Evolutionary conservation across 2,797 vertebrate genomes (phyloP).

Genomic region (Todus mexicanus): DNA sequence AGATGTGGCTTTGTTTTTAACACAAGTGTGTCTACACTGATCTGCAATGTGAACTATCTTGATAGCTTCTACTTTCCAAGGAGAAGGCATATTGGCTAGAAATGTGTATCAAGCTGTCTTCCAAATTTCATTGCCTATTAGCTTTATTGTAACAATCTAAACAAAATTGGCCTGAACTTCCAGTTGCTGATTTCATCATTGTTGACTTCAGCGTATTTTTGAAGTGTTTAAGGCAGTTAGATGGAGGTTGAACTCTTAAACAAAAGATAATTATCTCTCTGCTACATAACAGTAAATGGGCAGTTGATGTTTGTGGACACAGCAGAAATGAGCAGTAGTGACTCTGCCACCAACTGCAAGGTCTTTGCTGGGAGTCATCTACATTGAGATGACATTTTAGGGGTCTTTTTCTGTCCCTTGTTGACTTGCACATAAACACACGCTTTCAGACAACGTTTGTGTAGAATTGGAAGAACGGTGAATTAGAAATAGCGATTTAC

Average conservation of each 20-base stretch:
- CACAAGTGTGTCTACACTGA: no score
- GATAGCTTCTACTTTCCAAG: neutral
- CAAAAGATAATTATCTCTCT: neutral
- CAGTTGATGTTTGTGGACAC: neutral
- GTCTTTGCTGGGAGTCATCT: neutral
- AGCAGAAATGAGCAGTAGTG: neutral
- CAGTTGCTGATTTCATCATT: neutral
- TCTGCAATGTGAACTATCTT: neutral
- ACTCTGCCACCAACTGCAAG: neutral
- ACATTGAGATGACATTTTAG: neutral
- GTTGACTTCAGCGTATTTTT: neutral
- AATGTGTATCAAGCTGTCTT: neutral
- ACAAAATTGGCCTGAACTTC: neutral
- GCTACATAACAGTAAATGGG: neutral
- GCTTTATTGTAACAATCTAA: neutral
- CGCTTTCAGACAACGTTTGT: neutral
- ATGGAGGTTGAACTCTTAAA: neutral
- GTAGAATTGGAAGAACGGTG: neutral
- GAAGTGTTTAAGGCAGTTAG: neutral
- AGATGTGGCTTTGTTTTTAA: neutral
- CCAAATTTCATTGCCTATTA: neutral
- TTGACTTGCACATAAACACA: neutral
- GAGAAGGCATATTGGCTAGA: neutral
- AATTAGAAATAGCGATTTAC: neutral
- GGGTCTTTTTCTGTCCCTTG: neutral